Conservation (phyloP, 1,140 invertebrate species). For the Euura saliciscinereae region DNA sequence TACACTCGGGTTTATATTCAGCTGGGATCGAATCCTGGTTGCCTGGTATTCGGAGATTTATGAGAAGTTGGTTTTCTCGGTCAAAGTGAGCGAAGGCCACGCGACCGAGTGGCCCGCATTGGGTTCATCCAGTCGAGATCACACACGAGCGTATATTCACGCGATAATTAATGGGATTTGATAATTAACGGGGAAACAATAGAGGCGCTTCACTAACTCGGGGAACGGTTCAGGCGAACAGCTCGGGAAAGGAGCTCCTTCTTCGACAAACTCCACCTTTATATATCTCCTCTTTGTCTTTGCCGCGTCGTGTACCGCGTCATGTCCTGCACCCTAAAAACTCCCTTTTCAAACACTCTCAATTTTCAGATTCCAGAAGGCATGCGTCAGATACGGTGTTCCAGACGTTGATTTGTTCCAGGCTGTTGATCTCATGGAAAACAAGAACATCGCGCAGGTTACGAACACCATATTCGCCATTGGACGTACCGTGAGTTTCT, state of each 20-base stretch:
- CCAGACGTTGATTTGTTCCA: slow-evolving; percentile 94
- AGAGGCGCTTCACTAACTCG: slow-evolving; percentile 49
- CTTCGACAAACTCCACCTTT: neutral
- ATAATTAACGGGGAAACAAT: slow-evolving; percentile 54
- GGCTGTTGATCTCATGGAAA: slow-evolving; percentile 93
- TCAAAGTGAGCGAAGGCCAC: neutral
- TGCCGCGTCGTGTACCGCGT: neutral
- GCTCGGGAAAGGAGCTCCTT: slow-evolving; percentile 38
- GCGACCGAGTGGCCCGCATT: neutral
- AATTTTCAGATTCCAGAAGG: slow-evolving; percentile 83
- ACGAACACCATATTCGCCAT: slow-evolving; percentile 93
- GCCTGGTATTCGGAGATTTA: neutral
- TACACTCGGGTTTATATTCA: neutral
- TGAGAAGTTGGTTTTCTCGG: neutral
- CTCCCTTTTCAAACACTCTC: neutral
- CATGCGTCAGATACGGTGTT: slow-evolving; percentile 87
- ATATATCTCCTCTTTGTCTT: neutral
- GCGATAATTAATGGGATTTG: slow-evolving; percentile 46
- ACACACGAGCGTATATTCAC: too few species aligned
- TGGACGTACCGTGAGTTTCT: slow-evolving; percentile 80
- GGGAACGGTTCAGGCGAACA: slow-evolving; percentile 43
- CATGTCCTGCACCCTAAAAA: neutral
- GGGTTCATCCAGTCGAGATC: neutral
- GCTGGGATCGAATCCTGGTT: neutral
- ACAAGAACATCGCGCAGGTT: slow-evolving; percentile 92